Evolutionary conservation across 2,888 invertebrate genomes (phyloP).

Genomic region (Chirona hameri): DNA sequence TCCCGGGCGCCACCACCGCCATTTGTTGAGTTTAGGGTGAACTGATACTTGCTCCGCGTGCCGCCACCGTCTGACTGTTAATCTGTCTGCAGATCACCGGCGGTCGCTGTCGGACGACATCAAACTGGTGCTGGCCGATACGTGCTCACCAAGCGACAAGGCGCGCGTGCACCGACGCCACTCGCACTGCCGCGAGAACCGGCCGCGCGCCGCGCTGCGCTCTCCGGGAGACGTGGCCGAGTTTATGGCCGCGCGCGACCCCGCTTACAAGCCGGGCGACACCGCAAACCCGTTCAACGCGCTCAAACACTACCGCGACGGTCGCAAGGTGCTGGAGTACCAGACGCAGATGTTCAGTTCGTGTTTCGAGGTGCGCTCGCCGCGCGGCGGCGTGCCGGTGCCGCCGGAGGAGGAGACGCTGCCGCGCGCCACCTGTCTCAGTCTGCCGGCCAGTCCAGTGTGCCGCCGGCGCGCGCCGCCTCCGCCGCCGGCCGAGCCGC

Average conservation of each 20-base stretch:
- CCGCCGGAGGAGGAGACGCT: not conserved
- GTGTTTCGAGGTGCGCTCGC: slow-evolving; percentile 60
- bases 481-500: not conserved
- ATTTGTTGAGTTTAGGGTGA: too few relatives aligned
- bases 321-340: not conserved
- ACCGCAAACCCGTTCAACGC: slow-evolving; percentile 68
- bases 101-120: too few relatives aligned
- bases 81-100: too few relatives aligned
- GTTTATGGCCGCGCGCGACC: slow-evolving; percentile 42
- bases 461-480: not conserved
- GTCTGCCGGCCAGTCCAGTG: slow-evolving; percentile 36
- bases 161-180: slow-evolving; percentile 60
- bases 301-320: slow-evolving; percentile 68
- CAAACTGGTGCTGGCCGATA: slow-evolving; percentile 48
- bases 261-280: slow-evolving; percentile 38
- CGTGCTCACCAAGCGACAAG: slow-evolving; percentile 67
- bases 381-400: not conserved
- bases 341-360: slow-evolving; percentile 62
- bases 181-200: not conserved
- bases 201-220: not conserved
- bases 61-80: too few relatives aligned
- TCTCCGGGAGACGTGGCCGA: slow-evolving; percentile 41
- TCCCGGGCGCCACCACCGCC: too few relatives aligned
- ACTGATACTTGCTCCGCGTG: too few relatives aligned
- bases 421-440: slow-evolving; percentile 30